Conservation (phyloP, 2,113 vertebrate species). For the Oryzias curvinotus region DNA sequence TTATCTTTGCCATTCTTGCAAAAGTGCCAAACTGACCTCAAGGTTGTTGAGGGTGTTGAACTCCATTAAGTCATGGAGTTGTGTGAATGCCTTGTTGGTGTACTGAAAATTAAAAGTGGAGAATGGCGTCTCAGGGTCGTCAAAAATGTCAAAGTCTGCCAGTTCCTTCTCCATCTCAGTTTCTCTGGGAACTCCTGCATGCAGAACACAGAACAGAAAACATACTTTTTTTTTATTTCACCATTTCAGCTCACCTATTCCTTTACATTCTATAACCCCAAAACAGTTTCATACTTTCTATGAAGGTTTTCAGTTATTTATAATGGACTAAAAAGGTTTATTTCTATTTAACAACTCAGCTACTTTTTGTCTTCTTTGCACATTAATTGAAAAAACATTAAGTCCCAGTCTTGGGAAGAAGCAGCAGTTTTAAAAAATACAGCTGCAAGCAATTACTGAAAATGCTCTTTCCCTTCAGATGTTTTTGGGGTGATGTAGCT, state of each 20-base stretch:
- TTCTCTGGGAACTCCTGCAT: conserved; percentile 86
- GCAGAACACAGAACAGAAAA: neutral
- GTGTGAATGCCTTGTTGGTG: conserved; percentile 87
- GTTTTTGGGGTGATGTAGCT: conserved; percentile 6
- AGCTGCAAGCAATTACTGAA: conserved; percentile 1
- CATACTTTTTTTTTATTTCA: too few species aligned
- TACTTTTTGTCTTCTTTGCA: too few species aligned
- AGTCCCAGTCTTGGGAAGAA: neutral
- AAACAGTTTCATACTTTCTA: too few species aligned
- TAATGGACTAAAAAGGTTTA: too few species aligned
- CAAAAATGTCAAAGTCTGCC: conserved; percentile 97
- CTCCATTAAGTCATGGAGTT: conserved; percentile 94
- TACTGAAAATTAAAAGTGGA: conserved; percentile 99
- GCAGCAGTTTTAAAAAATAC: neutral
- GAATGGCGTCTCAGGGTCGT: conserved; percentile 89
- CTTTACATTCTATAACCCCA: too few species aligned
- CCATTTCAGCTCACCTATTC: too few species aligned
- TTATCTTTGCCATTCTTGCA: neutral
- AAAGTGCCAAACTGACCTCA: conserved; percentile 76
- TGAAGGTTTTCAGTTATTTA: too few species aligned
- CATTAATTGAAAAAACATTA: neutral
- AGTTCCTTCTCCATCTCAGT: conserved; percentile 88
- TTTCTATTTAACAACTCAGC: too few species aligned
- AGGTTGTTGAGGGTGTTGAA: conserved; percentile 98
- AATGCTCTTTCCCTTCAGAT: conserved; percentile 21